Evolutionary conservation across 2,797 vertebrate species (phyloP).

Genomic region (Clarias platycephalus): DNA sequence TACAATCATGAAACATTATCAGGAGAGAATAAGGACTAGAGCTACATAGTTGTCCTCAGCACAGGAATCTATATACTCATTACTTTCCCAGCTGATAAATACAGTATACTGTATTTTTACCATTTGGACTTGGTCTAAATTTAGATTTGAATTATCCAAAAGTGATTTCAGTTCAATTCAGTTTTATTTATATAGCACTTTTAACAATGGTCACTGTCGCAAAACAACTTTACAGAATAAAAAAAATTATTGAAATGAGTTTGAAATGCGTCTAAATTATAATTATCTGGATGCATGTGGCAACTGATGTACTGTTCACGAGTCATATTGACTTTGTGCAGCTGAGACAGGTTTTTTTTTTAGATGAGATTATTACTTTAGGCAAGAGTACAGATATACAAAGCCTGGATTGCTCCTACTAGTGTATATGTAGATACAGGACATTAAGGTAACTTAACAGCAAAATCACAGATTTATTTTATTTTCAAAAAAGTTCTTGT

Average conservation of each 20-base stretch:
- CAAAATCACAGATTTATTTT: not conserved
- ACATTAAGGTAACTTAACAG: not conserved
- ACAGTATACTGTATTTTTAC: not conserved
- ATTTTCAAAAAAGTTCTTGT: not conserved
- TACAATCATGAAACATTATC: not conserved
- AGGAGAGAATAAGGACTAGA: not conserved
- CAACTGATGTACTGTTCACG: not conserved
- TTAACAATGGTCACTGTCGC: too few relatives aligned
- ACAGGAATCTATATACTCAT: not conserved
- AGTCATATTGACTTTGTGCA: not conserved
- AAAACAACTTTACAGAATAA: too few relatives aligned
- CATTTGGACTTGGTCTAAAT: not conserved
- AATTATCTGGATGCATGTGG: not conserved
- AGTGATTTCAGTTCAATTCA: too few relatives aligned
- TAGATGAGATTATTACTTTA: not conserved
- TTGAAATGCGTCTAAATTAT: too few relatives aligned
- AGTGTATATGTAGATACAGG: not conserved
- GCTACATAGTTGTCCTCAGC: not conserved
- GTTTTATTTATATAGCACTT: too few relatives aligned
- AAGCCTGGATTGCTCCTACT: too few relatives aligned
- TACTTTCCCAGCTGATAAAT: not conserved
- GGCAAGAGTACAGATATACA: not conserved
- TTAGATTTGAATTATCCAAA: not conserved
- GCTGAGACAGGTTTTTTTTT: not conserved
- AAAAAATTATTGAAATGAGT: too few relatives aligned